phyloP scores from a whole-genome alignment of 2,797 vertebrate species.

The Glyptemys insculpta region DNA sequence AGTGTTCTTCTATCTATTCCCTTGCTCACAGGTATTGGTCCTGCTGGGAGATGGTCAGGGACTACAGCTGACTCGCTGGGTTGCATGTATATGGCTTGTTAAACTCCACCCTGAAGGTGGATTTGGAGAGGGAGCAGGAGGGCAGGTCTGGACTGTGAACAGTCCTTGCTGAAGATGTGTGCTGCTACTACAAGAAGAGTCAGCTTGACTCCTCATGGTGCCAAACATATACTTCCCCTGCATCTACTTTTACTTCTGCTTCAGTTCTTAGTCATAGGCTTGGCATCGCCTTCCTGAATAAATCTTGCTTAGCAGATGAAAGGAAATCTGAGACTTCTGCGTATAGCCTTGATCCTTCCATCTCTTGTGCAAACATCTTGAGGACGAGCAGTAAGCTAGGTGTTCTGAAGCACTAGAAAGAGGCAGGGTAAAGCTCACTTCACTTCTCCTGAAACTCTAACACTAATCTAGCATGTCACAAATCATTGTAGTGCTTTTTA shows the following conservation, averaged over 20 bases:
- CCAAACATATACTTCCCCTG: neutral
- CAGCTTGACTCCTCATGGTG: neutral
- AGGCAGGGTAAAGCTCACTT: neutral
- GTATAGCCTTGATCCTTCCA: neutral
- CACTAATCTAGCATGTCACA: neutral
- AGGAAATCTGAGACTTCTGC: neutral
- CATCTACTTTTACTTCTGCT: neutral
- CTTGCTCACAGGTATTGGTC: neutral
- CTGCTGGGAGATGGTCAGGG: neutral
- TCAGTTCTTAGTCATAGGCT: neutral
- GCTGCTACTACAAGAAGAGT: neutral
- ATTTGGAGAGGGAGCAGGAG: neutral
- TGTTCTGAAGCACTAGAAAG: neutral
- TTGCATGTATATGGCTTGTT: neutral
- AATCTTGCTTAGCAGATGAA: no score
- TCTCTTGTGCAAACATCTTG: neutral
- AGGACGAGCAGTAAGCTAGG: neutral
- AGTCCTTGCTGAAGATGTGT: neutral
- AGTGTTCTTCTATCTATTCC: neutral
- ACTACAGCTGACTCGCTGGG: neutral
- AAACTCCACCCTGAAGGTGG: neutral
- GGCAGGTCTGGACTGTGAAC: neutral
- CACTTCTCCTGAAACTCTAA: neutral
- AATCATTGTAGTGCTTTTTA: neutral
- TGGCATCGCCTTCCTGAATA: neutral